A percentile compares a stretch with the other conserved stretches of the same genome.
phyloP scores from a whole-genome alignment of 2,888 invertebrate species.

The Lithodes maja region DNA sequence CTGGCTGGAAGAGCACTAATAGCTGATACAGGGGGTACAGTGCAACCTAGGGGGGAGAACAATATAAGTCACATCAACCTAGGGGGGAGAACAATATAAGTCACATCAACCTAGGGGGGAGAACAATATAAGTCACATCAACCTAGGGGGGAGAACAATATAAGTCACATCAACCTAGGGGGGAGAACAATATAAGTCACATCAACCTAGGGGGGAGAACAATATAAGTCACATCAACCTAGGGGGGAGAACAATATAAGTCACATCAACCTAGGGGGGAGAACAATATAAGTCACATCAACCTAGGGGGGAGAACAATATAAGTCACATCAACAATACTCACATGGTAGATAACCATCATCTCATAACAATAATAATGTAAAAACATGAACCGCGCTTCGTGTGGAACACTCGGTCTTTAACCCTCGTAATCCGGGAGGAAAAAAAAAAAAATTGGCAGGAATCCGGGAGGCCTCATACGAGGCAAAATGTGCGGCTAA shows the following conservation, averaged over 20 bases:
- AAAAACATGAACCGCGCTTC: too few relatives aligned
- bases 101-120: conserved; percentile 79
- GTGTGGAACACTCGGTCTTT: too few relatives aligned
- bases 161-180: too few relatives aligned
- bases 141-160: conserved; percentile 75
- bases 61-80: conserved; percentile 79
- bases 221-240: conserved; percentile 79
- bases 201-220: conserved; percentile 78
- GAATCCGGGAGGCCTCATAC: too few relatives aligned
- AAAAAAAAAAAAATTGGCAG: too few relatives aligned
- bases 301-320: conserved; percentile 75
- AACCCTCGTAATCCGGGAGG: too few relatives aligned
- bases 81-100: conserved; percentile 72
- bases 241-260: conserved; percentile 72
- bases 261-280: conserved; percentile 79
- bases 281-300: conserved; percentile 75
- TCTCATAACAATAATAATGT: too few relatives aligned
- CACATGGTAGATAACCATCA: too few relatives aligned
- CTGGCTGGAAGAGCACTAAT: conserved; percentile 91
- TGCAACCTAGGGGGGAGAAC: conserved; percentile 79
- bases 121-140: conserved; percentile 75
- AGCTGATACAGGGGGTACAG: conserved; percentile 90
- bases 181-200: neutral
- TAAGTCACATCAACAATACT: neutral
- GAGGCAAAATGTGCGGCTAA: too few relatives aligned